phyloP scores from a whole-genome alignment of 2,113 vertebrate genomes.

The Rhegmatorhina hoffmannsi region DNA sequence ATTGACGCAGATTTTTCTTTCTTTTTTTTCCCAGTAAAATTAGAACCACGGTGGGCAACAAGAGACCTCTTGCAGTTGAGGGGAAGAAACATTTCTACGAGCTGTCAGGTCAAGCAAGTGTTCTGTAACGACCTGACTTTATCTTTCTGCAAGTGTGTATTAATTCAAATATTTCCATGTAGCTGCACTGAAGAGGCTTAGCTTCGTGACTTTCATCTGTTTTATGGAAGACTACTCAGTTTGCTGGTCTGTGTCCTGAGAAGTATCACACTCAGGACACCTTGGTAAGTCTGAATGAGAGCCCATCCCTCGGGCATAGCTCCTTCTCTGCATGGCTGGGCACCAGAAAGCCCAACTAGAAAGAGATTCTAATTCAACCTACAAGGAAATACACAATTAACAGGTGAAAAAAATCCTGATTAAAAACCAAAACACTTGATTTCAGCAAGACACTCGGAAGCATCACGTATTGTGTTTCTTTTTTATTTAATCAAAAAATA shows the following conservation, averaged over 20 bases:
- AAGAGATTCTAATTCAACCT: not conserved
- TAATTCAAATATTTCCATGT: not conserved
- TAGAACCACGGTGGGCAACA: not conserved
- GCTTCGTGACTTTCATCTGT: not conserved
- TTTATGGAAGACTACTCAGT: not conserved
- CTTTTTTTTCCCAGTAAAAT: not conserved
- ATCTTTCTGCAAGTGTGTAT: not conserved
- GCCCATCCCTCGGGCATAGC: not conserved
- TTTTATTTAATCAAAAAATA: not conserved
- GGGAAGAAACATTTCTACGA: not conserved
- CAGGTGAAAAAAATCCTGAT: not conserved
- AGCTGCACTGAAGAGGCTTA: not conserved
- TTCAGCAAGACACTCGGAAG: not conserved
- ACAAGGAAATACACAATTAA: not conserved
- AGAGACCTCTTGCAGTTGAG: not conserved
- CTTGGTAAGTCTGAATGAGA: not conserved
- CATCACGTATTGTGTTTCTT: not conserved
- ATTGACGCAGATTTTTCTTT: not conserved
- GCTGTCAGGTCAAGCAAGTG: not conserved
- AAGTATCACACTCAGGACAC: rapidly evolving
- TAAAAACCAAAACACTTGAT: not conserved
- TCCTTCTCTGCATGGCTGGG: not conserved
- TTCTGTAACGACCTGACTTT: not conserved
- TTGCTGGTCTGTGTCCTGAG: not conserved
- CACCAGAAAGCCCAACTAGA: not conserved